Base-by-base conservation (phyloP, 2,113 vertebrate species). In the Chascanopsetta lugubris region DNA sequence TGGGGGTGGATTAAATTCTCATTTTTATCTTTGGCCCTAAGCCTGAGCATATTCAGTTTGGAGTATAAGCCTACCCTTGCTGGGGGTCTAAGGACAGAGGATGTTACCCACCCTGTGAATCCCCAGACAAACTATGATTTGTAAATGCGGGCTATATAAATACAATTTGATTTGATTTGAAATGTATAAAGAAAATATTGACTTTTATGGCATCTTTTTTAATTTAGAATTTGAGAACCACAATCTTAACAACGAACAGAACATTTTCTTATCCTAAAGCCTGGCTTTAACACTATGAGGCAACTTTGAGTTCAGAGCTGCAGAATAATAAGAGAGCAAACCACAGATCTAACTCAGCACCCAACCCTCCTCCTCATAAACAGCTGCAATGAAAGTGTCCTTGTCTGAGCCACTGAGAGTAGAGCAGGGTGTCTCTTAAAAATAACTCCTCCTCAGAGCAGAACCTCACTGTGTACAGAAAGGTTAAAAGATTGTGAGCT, bases 351-450 rank as follows among this genome's bases (percentile, higher is more conserved):
- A 26, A 15, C 22, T 15, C 25, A 56, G 22, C 32, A 34, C 38
- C 61, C 29, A 30, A 15, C 27, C 18, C 29, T 43, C 26, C 46
- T 48, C 40, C 61, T 43, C 53, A 69, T 24, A 38, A 70, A 60
- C 80, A 66, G 29, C 60, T 26, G 34, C 54, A 40, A 66, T 80
- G 65, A 81, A 84, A 54, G 65, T 59, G 46, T 25, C 50, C 68
- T 65, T 84, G 60, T 85, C 56, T 82, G 72, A 45, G 53, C 45
- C 32, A n/a, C 6, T 11, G 15, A 27, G 49, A 46, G 38, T 17
- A 64, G n/a, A 62, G 60, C 49, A 56, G 60, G 60, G 75, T 51
- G 69, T 67, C 73, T 45, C 61, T 77, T 59, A 51, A 77, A 82
- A 62, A 74, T 47, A 59, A 50, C 69, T 38, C 8, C 49, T 49